Percentiles rank a stretch among this genome's conserved stretches.
Evolutionary conservation across 37 sponge, comb jelly and placozoan species (phyloP).

Genomic region (Ephydatia muelleri): DNA sequence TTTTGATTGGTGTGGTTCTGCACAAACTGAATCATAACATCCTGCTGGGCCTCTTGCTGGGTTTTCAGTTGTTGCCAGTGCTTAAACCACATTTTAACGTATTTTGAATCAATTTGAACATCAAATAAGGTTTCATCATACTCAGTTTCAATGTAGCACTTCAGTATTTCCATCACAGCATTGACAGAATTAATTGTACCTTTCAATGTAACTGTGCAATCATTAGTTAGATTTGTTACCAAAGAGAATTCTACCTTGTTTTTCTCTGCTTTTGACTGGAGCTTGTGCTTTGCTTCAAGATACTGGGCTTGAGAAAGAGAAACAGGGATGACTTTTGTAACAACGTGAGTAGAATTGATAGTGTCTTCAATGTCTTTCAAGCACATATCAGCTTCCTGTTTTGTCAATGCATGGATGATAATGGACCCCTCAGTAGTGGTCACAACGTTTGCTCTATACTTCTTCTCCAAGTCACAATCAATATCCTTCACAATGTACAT

Average conservation of each 20-base stretch:
- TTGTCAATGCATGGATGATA: conserved; percentile 26
- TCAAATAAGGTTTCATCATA: conserved; percentile 8
- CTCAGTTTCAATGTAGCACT: background rate
- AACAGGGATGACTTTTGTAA: conserved; percentile 17
- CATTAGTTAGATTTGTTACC: background rate
- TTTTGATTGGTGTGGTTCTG: background rate
- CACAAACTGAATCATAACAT: conserved; percentile 35
- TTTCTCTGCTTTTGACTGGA: background rate
- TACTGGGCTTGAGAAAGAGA: background rate
- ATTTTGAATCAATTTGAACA: background rate
- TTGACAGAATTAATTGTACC: background rate
- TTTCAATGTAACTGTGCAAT: background rate
- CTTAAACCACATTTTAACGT: conserved; percentile 37
- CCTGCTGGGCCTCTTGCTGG: conserved; percentile 15
- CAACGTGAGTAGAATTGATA: background rate
- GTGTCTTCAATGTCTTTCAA: conserved; percentile 15
- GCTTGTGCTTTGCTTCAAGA: background rate
- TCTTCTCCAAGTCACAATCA: background rate
- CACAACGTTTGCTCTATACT: conserved; percentile 29
- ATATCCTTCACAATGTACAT: background rate
- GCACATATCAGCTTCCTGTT: conserved; percentile 32
- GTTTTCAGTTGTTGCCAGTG: conserved; percentile 37
- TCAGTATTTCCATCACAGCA: conserved; percentile 16
- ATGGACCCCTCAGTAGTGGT: background rate
- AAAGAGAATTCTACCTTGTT: background rate